A percentile compares a stretch with the other conserved stretches of the same genome.
phyloP scores from a whole-genome alignment of 2,797 vertebrate species.

The Vireo griseus region DNA sequence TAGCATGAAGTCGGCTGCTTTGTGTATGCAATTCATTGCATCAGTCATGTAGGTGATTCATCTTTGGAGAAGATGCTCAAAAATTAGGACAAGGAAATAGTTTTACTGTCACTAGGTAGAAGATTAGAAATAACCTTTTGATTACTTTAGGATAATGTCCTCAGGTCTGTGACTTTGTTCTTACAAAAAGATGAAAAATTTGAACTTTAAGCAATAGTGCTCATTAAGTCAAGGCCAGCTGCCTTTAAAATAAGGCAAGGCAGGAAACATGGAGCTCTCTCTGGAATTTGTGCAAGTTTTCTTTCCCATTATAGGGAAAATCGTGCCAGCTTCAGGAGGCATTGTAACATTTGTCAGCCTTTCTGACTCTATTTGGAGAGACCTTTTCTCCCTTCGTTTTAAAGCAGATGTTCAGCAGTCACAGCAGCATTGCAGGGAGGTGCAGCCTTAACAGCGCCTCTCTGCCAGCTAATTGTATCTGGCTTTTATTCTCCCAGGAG shows the following conservation, averaged over 20 bases:
- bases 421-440: not conserved
- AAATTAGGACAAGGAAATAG: not conserved
- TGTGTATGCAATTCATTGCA: fast-evolving
- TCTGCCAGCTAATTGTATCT: not conserved
- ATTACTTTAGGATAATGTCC: not conserved
- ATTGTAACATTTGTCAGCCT: not conserved
- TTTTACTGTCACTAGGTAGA: not conserved
- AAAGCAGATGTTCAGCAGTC: not conserved
- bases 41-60: not conserved
- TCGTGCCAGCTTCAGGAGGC: not conserved
- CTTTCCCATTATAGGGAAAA: not conserved
- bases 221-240: not conserved
- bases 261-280: not conserved
- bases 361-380: not conserved
- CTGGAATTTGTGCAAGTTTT: not conserved
- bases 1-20: not conserved
- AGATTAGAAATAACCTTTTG: not conserved
- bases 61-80: not conserved
- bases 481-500: not conserved
- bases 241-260: not conserved
- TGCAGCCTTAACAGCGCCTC: not conserved
- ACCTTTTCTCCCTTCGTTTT: not conserved
- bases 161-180: not conserved
- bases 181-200: not conserved
- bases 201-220: not conserved